Evolutionary conservation across 2,888 invertebrate genomes (phyloP).

Genomic region (Camptogramma bilineatum): DNA sequence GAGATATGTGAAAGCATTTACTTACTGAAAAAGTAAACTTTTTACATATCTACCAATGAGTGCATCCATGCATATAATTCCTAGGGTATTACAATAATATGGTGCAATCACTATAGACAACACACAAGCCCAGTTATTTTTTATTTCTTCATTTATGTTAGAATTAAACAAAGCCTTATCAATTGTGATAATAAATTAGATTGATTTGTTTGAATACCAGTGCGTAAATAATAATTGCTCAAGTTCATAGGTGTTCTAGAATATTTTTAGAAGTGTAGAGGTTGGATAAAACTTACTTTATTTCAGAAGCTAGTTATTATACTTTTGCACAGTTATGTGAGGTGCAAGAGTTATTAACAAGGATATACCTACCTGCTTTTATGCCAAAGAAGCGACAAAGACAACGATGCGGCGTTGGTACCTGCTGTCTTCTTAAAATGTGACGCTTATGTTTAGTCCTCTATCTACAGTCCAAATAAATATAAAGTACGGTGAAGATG

Average conservation of each 20-base stretch:
- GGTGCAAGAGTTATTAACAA: not conserved
- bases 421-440: not conserved
- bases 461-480: not conserved
- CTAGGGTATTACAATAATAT: not conserved
- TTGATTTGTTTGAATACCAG: too few species aligned
- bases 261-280: not conserved
- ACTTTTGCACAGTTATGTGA: not conserved
- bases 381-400: not conserved
- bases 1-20: too few species aligned
- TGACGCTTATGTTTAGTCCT: not conserved
- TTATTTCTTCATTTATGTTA: too few species aligned
- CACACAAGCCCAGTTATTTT: not conserved
- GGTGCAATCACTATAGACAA: not conserved
- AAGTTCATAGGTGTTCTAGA: too few species aligned
- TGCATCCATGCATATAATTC: too few species aligned
- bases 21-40: too few species aligned
- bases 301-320: not conserved
- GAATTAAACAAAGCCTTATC: too few species aligned
- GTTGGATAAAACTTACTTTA: not conserved
- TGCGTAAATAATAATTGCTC: too few species aligned
- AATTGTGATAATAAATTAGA: too few species aligned
- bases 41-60: too few species aligned
- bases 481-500: not conserved
- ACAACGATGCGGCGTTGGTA: not conserved
- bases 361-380: not conserved